phyloP scores from a whole-genome alignment of 1,140 invertebrate genomes.

The Drosophila kepulauana region DNA sequence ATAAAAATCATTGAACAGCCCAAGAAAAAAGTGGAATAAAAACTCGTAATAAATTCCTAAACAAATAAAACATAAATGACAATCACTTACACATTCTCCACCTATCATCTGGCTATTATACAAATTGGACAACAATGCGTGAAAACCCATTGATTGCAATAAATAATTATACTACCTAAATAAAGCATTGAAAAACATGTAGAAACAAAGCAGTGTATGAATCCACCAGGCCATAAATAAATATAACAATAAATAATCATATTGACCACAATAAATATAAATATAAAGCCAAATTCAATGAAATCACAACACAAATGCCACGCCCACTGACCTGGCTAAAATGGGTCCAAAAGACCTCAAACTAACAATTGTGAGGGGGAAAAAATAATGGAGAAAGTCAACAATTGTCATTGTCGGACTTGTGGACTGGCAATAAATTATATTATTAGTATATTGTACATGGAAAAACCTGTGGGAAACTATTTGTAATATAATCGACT shows the following conservation, averaged over 20 bases:
- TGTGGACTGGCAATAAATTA: slow-evolving; percentile 73
- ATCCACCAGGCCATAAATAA: slow-evolving; percentile 59
- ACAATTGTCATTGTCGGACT: slow-evolving; percentile 80
- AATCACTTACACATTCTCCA: slow-evolving; percentile 43
- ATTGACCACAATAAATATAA: slow-evolving; percentile 57
- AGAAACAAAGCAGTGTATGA: slow-evolving; percentile 30
- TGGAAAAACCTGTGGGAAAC: slow-evolving; percentile 43
- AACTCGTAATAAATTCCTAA: background rate
- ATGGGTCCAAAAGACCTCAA: background rate
- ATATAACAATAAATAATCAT: slow-evolving; percentile 77
- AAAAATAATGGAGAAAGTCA: slow-evolving; percentile 60
- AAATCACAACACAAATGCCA: slow-evolving; percentile 37
- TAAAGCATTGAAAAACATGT: slow-evolving; percentile 2
- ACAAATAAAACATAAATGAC: slow-evolving; percentile 37
- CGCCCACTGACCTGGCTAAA: background rate
- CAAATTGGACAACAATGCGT: slow-evolving; percentile 48
- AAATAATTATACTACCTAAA: slow-evolving; percentile 34
- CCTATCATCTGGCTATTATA: slow-evolving; percentile 47
- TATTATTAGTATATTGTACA: slow-evolving; percentile 69
- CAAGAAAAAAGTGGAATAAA: background rate
- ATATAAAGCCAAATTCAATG: slow-evolving; percentile 72
- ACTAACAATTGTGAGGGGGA: background rate
- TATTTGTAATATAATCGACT: slow-evolving; percentile 71
- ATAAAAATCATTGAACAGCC: background rate
- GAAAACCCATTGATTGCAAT: slow-evolving; percentile 43